These are phyloP conservation scores for Laupala kohalensis DNA, from an alignment of 1,140 invertebrate genomes.

Conservation along the genomic window DNA sequence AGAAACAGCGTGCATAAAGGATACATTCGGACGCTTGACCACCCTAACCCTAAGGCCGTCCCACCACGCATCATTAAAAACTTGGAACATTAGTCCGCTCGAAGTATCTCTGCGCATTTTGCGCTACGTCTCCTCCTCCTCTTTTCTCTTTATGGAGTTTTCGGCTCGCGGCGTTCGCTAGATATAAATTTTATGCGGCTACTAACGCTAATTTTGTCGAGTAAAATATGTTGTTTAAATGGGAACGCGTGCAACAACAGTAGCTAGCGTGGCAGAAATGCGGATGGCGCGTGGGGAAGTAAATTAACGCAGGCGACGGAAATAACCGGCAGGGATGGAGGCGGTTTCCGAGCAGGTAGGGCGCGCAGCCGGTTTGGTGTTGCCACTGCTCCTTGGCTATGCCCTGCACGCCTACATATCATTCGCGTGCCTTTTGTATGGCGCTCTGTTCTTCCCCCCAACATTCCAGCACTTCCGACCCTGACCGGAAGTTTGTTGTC, in stretches of 20 bases:
- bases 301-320: neutral
- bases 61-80: neutral
- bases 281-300: neutral
- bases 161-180: neutral
- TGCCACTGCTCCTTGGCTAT: neutral
- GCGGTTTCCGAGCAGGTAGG: neutral
- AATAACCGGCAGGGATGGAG: no score
- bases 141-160: neutral
- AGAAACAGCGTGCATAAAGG: no score
- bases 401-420: neutral
- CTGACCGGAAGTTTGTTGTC: neutral
- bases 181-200: neutral
- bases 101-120: neutral
- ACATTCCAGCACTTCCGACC: no score
- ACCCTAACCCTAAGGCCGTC: no score
- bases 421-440: neutral
- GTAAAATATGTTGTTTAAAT: neutral
- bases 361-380: no score
- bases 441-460: neutral
- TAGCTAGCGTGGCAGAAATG: no score
- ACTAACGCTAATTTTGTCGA: neutral
- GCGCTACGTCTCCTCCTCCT: neutral
- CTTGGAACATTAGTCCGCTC: neutral
- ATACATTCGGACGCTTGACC: no score
- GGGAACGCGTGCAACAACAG: neutral